Evolutionary conservation across 2,113 vertebrate species (phyloP), one percentile per base, ranked within the genome.

Genomic region (Emydocephalus ijimae): DNA sequence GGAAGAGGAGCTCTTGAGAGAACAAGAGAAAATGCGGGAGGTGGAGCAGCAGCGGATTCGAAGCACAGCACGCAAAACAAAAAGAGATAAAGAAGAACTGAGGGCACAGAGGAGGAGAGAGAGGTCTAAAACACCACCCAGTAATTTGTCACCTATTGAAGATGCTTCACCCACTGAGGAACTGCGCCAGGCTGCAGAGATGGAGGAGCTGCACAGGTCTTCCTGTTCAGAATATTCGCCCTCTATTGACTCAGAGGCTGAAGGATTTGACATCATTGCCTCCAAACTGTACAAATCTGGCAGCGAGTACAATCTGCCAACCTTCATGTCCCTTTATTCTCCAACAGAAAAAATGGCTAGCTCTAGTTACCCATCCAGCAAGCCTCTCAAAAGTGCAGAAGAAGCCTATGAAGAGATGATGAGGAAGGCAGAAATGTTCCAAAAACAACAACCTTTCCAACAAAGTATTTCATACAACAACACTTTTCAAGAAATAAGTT

Each of bases 341-440:
- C 99, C 99, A 0, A 99, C 99, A 0, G 99, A 99, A 96, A 98
- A 98, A 85, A 96, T 95, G 24, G 95, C 97, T 15, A 57, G 96
- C 89, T 93, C 98, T 69, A 95, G 97, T 11, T 97, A 98, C 89
- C 98, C 98, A 6, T 94, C 98, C 0, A 97, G 96, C 96, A 99
- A 99, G 96, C 98, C 98, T 87, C 97, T 99, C 89, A 99, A 99
- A 97, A 99, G 99, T 1, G 99, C 99, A 0, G 99, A 99, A 95
- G 99, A 99, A 95, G 99, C 99, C 87, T 99, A 99, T 0, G 99
- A 99, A 95, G 99, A 99, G 95, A 99, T 99, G 99, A 99, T 99
- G 99, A 98, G 98, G 92, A 99, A 99, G 95, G 99, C 99, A 3
- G 98, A 99, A 97, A 97, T 99, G 94, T 98, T 99, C 96, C 99